Percentiles rank a stretch among this genome's conserved stretches.
phyloP scores from a whole-genome alignment of 2,888 invertebrate species.

The Scrobipalpa atriplicella region DNA sequence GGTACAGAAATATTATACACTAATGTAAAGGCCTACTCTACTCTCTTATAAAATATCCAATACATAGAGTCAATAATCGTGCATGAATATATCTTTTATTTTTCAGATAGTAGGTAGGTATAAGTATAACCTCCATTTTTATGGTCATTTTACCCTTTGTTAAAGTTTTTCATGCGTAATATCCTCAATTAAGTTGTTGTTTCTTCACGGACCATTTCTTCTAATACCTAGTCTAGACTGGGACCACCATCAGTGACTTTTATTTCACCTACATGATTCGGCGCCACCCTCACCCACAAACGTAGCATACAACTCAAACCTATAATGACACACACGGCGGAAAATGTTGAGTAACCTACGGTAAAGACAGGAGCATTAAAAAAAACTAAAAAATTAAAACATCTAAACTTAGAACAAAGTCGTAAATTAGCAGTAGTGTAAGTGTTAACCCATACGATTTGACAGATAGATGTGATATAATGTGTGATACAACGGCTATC shows the following conservation, averaged over 20 bases:
- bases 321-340: background rate
- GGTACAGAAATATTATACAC: too few species aligned
- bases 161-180: background rate
- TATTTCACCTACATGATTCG: constrained; percentile 54
- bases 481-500: too few species aligned
- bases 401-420: too few species aligned
- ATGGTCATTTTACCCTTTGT: constrained; percentile 1
- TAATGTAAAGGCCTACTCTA: background rate
- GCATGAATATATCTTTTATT: too few species aligned
- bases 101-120: too few species aligned
- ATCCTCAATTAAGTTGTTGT: constrained; percentile 16
- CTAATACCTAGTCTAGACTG: constrained; percentile 2
- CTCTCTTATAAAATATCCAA: background rate
- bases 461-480: too few species aligned
- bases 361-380: too few species aligned
- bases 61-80: background rate
- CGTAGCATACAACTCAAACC: constrained; percentile 34
- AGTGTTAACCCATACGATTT: too few species aligned
- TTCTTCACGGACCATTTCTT: constrained; percentile 11
- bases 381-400: too few species aligned
- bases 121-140: background rate
- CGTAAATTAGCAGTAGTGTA: too few species aligned
- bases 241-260: constrained; percentile 32
- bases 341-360: background rate
- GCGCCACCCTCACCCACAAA: constrained; percentile 61